A percentile compares a stretch with the other conserved stretches of the same genome.
Conservation (phyloP, 2,113 vertebrate genomes). For the Oryzias celebensis region DNA sequence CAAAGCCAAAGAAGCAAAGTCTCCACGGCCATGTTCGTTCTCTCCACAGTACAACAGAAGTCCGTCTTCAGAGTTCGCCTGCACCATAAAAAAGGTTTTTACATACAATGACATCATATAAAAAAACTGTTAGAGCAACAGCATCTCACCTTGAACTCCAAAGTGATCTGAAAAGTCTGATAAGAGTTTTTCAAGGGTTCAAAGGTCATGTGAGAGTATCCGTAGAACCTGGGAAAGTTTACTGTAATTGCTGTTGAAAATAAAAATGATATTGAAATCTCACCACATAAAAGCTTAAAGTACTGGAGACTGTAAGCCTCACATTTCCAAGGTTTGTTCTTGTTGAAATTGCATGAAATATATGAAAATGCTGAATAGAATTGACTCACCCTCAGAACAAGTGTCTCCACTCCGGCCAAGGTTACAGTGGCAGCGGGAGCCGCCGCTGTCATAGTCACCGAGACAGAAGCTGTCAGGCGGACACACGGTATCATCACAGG, state of each 20-base stretch:
- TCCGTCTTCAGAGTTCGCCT: conserved; percentile 91
- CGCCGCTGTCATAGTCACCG: conserved; percentile 83
- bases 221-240: conserved; percentile 90
- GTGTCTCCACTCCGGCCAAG: conserved; percentile 85
- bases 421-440: conserved; percentile 91
- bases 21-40: conserved; percentile 87
- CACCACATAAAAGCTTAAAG: background rate
- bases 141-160: conserved; percentile 91
- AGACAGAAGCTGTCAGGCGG: conserved; percentile 90
- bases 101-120: background rate
- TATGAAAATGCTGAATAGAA: no score
- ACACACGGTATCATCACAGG: conserved; percentile 87
- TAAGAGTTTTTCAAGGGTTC: conserved; percentile 95
- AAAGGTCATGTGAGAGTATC: conserved; percentile 93
- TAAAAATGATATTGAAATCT: conserved; percentile 5
- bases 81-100: conserved; percentile 13
- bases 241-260: conserved; percentile 81
- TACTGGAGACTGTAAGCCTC: background rate
- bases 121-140: background rate
- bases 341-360: no score
- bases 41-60: conserved; percentile 93
- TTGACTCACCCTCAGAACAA: conserved; percentile 82
- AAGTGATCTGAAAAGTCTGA: conserved; percentile 89
- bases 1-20: conserved; percentile 88
- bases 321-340: background rate